Conservation (phyloP, 2,797 vertebrate genomes). For the Gephyroberyx darwinii region DNA sequence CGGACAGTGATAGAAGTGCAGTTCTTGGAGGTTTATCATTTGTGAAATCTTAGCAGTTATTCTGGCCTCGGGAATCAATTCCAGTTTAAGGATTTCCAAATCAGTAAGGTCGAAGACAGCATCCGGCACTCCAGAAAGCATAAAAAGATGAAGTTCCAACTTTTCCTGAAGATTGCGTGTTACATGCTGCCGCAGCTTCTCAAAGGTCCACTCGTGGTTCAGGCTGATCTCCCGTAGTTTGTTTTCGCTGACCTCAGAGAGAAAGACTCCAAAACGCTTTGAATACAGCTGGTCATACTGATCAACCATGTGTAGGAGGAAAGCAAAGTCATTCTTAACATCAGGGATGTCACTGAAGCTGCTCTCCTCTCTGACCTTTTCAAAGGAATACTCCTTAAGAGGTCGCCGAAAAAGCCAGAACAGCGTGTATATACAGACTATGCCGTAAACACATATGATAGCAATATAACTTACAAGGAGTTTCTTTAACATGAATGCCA, state of each 20-base stretch:
- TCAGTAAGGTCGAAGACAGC: constrained; percentile 96
- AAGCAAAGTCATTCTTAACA: constrained; percentile 98
- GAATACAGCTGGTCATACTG: constrained; percentile 98
- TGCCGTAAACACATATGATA: constrained; percentile 93
- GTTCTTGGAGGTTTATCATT: constrained; percentile 95
- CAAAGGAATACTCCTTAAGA: constrained; percentile 98
- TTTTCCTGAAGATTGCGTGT: constrained; percentile 94
- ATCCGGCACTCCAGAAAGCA: constrained; percentile 95
- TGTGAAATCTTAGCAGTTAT: constrained; percentile 98
- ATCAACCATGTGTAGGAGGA: constrained; percentile 99
- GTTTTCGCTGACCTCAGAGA: constrained; percentile 98
- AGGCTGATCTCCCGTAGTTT: constrained; percentile 96
- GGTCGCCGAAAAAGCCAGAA: constrained; percentile 98
- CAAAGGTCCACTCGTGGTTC: constrained; percentile 98
- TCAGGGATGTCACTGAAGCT: constrained; percentile 99
- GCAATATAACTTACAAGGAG: constrained; percentile 96
- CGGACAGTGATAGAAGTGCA: constrained; percentile 97
- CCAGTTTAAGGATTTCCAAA: constrained; percentile 94
- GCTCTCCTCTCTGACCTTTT: constrained; percentile 97
- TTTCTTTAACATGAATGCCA: constrained; percentile 98
- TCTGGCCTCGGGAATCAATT: constrained; percentile 95
- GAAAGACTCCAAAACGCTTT: constrained; percentile 96
- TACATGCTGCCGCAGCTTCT: constrained; percentile 94
- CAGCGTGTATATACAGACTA: constrained; percentile 95
- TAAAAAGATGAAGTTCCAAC: constrained; percentile 94